Evolutionary conservation across 2,888 invertebrate genomes (phyloP), one percentile per base, ranked within the genome.

Genomic region (Drosophila mimetica): DNA sequence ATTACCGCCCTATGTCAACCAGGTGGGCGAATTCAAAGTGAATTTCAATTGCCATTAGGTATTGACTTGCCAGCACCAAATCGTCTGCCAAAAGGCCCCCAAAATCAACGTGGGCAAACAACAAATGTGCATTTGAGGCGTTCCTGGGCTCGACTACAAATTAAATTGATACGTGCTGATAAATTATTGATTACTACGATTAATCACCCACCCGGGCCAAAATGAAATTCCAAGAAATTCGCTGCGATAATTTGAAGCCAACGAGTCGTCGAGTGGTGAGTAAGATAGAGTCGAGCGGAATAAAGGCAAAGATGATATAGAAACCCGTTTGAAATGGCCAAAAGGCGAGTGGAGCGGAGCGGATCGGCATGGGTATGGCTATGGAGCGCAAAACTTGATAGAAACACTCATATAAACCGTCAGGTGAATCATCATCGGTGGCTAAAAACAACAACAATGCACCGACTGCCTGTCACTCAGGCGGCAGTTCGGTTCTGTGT

Each of bases 171-270:
- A 85, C 57, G 67, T 52, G 65, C 65, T 79, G 86, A 86, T 80
- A 86, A 86, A 71, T 69, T 77, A 83, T 83, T 83, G 79, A 83
- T 70, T 83, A 66, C 69, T 36, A 18, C 66, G 42, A 78, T 81
- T 81, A 86, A 81, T 81, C 82, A 78, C 60, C 53, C 51, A 69
- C 28, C 28, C 36, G 59, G 52, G 42, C 14, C 55, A 54, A 48
- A 61, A 41, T 14, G 22, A 65, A 86, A 70, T 80, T 86, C 80
- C 52, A 47, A 67, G 84, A 80, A 86, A 84, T 73, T 57, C 13
- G 18, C 32, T 37, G 53, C 73, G 70, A 72, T 70, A 70, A 72
- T 65, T 72, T 64, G 28, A 61, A 77, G 75, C 70, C 48, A 9
- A 42, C 20, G n/a, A n/a, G n/a, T 25, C 25, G 25, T 25, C 32